phyloP scores from a whole-genome alignment of 2,888 invertebrate genomes.

The Folsomia manolachei region DNA sequence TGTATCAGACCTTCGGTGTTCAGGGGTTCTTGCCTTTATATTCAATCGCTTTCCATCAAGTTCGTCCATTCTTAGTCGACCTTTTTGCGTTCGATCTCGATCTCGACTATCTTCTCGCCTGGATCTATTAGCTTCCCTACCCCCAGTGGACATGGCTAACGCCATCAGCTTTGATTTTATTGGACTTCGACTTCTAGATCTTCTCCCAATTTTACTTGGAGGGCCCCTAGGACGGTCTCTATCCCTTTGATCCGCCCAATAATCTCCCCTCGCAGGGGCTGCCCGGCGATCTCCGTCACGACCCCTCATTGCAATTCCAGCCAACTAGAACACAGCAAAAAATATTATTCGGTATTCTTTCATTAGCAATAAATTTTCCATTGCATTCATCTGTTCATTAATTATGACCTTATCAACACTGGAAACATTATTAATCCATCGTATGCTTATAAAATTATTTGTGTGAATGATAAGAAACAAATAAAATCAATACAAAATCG shows the following conservation, averaged over 20 bases:
- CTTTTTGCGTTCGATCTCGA: neutral
- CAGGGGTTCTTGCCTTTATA: neutral
- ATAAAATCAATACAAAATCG: no score
- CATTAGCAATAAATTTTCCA: no score
- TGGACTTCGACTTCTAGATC: conserved; percentile 1
- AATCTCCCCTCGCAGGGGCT: conserved; percentile 12
- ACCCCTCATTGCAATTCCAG: neutral
- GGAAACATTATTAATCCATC: no score
- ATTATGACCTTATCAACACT: no score
- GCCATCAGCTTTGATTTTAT: conserved; percentile 30
- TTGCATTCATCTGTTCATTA: no score
- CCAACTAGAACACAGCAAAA: neutral
- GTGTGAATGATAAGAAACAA: no score
- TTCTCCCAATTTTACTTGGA: neutral
- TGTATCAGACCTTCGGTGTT: neutral
- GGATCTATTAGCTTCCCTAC: neutral
- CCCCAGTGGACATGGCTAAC: conserved; percentile 5
- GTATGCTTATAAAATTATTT: no score
- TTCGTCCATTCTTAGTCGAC: conserved; percentile 10
- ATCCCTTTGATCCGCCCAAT: conserved; percentile 20
- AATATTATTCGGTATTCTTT: no score
- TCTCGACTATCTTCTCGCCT: neutral
- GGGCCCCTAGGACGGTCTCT: neutral
- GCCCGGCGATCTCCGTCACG: neutral
- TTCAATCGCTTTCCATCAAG: neutral